Evolutionary conservation across 1,140 invertebrate species (phyloP), one percentile per base, ranked within the genome.

Genomic region (Caenorhabditis briggsae): DNA sequence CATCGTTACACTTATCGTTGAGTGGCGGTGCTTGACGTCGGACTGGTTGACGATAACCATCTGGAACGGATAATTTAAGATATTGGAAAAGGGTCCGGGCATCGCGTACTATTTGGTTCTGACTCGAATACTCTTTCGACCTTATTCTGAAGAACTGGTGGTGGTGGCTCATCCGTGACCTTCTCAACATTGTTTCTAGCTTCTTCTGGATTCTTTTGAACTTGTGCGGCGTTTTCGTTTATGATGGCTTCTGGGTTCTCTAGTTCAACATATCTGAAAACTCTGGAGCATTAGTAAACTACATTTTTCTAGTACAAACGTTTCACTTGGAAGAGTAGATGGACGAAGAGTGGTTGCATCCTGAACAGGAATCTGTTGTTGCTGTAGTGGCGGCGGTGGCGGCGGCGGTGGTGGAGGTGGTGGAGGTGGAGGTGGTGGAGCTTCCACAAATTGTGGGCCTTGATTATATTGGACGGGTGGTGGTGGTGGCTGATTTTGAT

Each of bases 261-360:
- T 0, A 55, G 53, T 23, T 86, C 85, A 12, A 86, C 85, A 33
- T 86, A 86, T 82, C 85, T 86, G 25, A 61, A 86, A 20, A 48
- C 8, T 9, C 2, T 16, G 6, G 16, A 23, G 23, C 53, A 33
- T 41, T 20, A 16, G 2, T 23, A 7, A 16, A 5, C 1, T 53
- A 7, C 3, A 20, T 25, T 1, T 25, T 25, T 65, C 20, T 2
- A 16, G 11, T 20, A 16, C 74, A 2, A 25, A 86, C 85, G 56
- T 58, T 64, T 86, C 85, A 58, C 85, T 86, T 43, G 85, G 33
- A 20, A 86, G 85, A 61, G 85, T 86, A 7, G 78, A 41, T 46
- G 85, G 64, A 11, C 56, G 70, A 23, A 78, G 46, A 9, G 74
- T 86, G 7, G 85, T 86, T 11, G 85, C 55, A 83, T 82, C 85